Evolutionary conservation across 2,113 vertebrate genomes (phyloP), one percentile per base, ranked within the genome.

Genomic region (Cyanoliseus patagonus): DNA sequence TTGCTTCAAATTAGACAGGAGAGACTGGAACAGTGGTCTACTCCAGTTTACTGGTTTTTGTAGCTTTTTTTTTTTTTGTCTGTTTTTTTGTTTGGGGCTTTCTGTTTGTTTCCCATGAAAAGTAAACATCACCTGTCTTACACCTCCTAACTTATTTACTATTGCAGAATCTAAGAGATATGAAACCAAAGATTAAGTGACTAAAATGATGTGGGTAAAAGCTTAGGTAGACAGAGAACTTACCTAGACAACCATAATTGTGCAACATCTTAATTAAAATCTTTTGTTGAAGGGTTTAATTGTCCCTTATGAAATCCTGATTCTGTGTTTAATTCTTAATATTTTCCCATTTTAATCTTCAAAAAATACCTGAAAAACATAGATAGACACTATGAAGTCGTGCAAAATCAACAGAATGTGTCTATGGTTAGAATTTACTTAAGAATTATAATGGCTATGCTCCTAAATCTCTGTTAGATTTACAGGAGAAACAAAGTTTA

Each of bases 341-440:
- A 57, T 83, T 88, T 94, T 90, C 31, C 27, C 7, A 23, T 86
- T 86, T 90, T 83, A 90, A 86, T 93, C 74, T 84, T 86, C 31
- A 84, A 87, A 69, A 9, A 74, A 27, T 89, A 88, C 75, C 46
- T 78, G 46, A 35, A 7, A 91, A 86, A 74, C 41, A 46, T 80
- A 62, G 46, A 82, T 75, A 63, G 13, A 86, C 35, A 81, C 49
- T 75, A 30, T 46, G n/a, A 93, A 90, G 47, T 59, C 31, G 76
- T 69, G 67, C 33, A 92, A 90, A 93, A 85, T 88, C 79, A 93
- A 94, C 47, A 93, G 74, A 75, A 14, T 37, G 33, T 53, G 13
- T 37, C 52, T 47, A 5, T 59, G 46, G 44, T 69, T 90, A 94
- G 72, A 94, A 95, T 95, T 94, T 90, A 57, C 49, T 74, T 64